These are phyloP conservation scores for Acleris cristana DNA, from an alignment of 2,888 invertebrate genomes.

Conservation along the genomic window DNA sequence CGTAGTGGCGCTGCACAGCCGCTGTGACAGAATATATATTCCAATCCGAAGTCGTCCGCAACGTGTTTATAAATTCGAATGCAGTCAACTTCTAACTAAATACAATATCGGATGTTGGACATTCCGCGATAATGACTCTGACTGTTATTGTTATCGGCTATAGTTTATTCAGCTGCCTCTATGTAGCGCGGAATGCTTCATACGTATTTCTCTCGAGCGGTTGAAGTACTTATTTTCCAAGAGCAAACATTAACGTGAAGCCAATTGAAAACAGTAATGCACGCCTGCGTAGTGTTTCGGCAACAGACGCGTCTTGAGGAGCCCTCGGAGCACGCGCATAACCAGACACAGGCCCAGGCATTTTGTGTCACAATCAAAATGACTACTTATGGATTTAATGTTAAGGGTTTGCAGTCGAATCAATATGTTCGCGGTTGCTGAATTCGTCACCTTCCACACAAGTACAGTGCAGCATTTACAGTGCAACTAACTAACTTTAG, in stretches of 20 bases:
- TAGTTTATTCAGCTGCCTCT: conserved; percentile 15
- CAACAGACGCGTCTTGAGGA: background rate
- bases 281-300: conserved; percentile 20
- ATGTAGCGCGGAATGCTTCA: conserved; percentile 14
- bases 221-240: conserved; percentile 7
- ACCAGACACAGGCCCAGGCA: background rate
- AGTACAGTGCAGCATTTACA: too few relatives aligned
- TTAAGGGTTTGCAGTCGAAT: too few relatives aligned
- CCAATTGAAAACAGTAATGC: conserved; percentile 12
- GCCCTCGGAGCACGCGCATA: background rate
- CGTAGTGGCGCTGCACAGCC: conserved; percentile 7
- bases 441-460: too few relatives aligned
- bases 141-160: background rate
- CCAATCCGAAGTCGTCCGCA: conserved; percentile 4
- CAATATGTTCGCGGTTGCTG: too few relatives aligned
- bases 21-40: conserved; percentile 19
- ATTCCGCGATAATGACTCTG: conserved; percentile 11
- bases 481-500: too few relatives aligned
- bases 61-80: background rate
- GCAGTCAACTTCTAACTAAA: background rate
- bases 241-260: conserved; percentile 6
- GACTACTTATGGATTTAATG: too few relatives aligned
- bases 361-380: too few relatives aligned
- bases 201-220: conserved; percentile 5
- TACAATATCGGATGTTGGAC: conserved; percentile 5